phyloP scores from a whole-genome alignment of 2,888 invertebrate genomes.

The Chelonus formosanus region DNA sequence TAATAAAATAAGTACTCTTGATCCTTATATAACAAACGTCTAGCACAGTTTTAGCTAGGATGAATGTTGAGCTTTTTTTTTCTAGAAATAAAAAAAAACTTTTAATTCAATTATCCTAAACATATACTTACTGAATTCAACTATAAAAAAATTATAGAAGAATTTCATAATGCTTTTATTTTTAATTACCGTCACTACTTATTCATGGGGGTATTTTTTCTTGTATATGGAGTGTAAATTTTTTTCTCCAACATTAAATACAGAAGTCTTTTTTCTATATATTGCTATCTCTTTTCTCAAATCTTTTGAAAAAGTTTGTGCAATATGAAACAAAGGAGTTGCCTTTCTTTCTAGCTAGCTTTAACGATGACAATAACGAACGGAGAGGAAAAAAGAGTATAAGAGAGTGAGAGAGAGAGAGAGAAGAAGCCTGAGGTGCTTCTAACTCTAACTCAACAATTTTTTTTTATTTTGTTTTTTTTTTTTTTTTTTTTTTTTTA shows the following conservation, averaged over 20 bases:
- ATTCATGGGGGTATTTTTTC: too few species aligned
- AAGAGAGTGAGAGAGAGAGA: slow-evolving; percentile 3
- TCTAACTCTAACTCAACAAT: slow-evolving; percentile 17
- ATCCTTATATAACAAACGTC: too few species aligned
- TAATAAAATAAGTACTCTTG: too few species aligned
- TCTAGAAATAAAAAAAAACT: too few species aligned
- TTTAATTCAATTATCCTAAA: too few species aligned
- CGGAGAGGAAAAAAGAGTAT: slow-evolving; percentile 4
- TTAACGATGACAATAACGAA: slow-evolving; percentile 31
- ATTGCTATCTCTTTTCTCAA: background rate
- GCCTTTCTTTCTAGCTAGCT: slow-evolving; percentile 23
- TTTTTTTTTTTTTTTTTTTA: background rate
- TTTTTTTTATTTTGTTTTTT: slow-evolving; percentile 2
- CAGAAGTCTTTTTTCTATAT: slow-evolving; percentile 19
- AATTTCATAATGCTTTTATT: too few species aligned
- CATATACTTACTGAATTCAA: too few species aligned
- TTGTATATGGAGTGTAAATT: background rate
- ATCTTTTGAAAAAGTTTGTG: slow-evolving; percentile 27
- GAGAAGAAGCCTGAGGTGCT: slow-evolving; percentile 21
- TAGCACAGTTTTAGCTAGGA: too few species aligned
- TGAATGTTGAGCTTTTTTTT: too few species aligned
- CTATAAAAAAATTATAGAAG: too few species aligned
- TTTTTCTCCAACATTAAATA: slow-evolving; percentile 4
- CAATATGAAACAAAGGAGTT: slow-evolving; percentile 32
- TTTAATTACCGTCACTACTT: too few species aligned